These are phyloP conservation scores for Takifugu rubripes DNA, from an alignment of 2,797 vertebrate genomes.

Conservation along the genomic window DNA sequence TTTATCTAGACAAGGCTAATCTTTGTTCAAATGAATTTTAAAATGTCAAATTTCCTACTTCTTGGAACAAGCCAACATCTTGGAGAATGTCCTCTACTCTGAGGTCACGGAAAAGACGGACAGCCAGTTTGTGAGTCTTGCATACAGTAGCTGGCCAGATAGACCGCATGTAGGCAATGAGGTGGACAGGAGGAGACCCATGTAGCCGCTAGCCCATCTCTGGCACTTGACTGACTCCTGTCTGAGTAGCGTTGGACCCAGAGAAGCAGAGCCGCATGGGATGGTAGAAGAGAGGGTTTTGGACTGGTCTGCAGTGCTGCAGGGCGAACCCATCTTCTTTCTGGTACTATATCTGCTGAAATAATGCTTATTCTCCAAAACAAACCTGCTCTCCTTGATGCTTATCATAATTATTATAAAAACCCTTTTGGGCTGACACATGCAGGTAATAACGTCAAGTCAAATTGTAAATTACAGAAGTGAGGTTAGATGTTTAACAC, in stretches of 20 bases:
- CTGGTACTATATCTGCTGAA: neutral
- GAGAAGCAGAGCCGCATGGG: conserved; percentile 42
- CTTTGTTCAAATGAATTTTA: neutral
- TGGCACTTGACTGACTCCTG: conserved; percentile 56
- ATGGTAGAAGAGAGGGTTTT: conserved; percentile 26
- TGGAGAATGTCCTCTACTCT: conserved; percentile 65
- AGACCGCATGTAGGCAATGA: conserved; percentile 54
- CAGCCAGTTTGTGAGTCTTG: conserved; percentile 67
- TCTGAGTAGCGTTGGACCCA: conserved; percentile 49
- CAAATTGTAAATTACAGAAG: conserved; percentile 32
- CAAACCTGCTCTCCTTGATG: no score
- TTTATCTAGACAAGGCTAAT: neutral
- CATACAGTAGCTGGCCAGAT: conserved; percentile 43
- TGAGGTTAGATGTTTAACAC: conserved; percentile 75
- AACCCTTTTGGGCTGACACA: conserved; percentile 69
- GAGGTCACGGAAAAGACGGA: conserved; percentile 70
- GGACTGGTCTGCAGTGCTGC: conserved; percentile 32
- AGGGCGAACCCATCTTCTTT: neutral
- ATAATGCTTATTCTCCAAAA: neutral
- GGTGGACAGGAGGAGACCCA: conserved; percentile 52
- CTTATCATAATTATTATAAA: conserved; percentile 28
- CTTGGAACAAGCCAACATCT: conserved; percentile 31
- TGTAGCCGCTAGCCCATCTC: conserved; percentile 45
- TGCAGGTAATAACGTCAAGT: conserved; percentile 66
- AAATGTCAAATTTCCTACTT: neutral